Base-by-base conservation (phyloP, 2,888 invertebrate genomes). In the Lycia hirtaria region DNA sequence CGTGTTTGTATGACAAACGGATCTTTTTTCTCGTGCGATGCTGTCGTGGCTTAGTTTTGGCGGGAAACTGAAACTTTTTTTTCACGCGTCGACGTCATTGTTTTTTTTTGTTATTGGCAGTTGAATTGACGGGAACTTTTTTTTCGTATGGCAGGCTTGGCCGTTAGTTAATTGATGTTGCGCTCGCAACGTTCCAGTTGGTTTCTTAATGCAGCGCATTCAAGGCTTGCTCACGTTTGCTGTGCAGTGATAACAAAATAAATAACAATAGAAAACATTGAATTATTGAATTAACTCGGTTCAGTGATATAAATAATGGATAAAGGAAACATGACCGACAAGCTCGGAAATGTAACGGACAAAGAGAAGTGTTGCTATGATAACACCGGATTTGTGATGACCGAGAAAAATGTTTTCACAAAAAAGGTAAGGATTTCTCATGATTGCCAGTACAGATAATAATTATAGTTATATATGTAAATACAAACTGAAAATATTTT, bases 311-410 rank as follows among this genome's bases (percentile, higher is more conserved):
- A 41, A 26, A 10, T 26, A 4, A 14, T 57, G 64, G 66, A n/a
- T n/a, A n/a, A n/a, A n/a, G n/a, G 67, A 24, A 73, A 69, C 68
- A 68, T 73, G 38, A 62, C 65, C 20, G 30, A 32, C 37, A 45
- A 37, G 24, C 64, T 62, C 40, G 68, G 62, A 62, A 68, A 56
- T 17, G 33, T 38, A 58, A 75, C 74, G 69, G 69, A 74, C 28
- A 76, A 76, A 53, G 79, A 79, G 48, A 82, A 80, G 62, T 72
- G 76, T 68, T 76, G 82, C 56, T 88, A 84, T 58, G 86, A 87
- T 62, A 91, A 91, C 67, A 74, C 81, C 6, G 92, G 81, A 38
- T 91, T 86, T 72, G 81, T 85, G 63, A 75, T 85, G 73, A 79
- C 85, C 3, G 91, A 90, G 64, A 85, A 87, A 71, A 78, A 80